These are phyloP conservation scores for Indri indri DNA, from an alignment of 2,113 vertebrate species.

Conservation along the genomic window DNA sequence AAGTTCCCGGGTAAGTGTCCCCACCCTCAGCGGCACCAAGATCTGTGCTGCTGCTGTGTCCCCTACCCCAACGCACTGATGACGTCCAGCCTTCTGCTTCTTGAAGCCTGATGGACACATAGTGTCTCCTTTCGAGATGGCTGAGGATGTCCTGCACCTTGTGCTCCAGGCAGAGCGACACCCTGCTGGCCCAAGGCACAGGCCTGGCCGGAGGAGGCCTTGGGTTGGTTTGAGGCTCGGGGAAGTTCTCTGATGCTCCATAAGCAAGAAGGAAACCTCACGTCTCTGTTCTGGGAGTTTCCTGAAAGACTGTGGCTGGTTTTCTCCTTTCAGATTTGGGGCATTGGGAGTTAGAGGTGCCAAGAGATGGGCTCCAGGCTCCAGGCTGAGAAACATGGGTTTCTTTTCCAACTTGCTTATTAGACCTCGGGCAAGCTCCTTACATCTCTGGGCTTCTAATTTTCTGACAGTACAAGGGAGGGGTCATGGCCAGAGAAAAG, in stretches of 20 bases:
- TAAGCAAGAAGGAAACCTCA: not conserved
- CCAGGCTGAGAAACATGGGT: not conserved
- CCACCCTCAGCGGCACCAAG: fast-evolving
- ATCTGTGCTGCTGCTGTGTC: not conserved
- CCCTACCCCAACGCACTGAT: fast-evolving
- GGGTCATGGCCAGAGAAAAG: not conserved
- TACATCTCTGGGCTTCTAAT: not conserved
- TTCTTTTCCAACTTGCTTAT: not conserved
- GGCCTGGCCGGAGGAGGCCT: not conserved
- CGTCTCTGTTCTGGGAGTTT: not conserved
- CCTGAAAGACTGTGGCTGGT: not conserved
- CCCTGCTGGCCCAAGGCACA: not conserved
- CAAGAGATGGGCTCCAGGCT: not conserved
- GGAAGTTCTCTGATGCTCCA: not conserved
- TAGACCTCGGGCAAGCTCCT: not conserved
- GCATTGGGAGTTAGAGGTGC: not conserved
- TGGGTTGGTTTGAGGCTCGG: not conserved
- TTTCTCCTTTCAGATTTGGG: not conserved
- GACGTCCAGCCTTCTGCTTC: not conserved
- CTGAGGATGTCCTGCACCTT: fast-evolving
- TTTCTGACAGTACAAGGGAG: not conserved
- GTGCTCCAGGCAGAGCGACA: not conserved
- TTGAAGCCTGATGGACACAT: not conserved
- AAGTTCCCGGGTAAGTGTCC: slow-evolving; percentile 76
- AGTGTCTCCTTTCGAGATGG: fast-evolving